phyloP scores from a whole-genome alignment of 2,797 vertebrate species.

The Protosalanx chinensis region DNA sequence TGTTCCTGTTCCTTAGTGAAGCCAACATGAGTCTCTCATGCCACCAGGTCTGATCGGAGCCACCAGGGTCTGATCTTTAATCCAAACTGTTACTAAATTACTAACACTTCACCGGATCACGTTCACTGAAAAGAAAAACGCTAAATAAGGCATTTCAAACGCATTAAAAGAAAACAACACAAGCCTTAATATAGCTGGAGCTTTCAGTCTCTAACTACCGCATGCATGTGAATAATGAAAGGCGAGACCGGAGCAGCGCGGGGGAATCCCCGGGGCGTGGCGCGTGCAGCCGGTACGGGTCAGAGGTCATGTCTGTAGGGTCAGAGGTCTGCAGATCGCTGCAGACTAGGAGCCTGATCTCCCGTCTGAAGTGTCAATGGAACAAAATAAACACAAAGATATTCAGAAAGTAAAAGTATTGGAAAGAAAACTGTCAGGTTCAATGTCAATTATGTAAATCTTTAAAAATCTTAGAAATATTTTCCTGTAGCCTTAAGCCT shows the following conservation, averaged over 20 bases:
- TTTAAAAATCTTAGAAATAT: background rate
- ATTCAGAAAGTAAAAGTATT: too few species aligned
- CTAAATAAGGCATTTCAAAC: background rate
- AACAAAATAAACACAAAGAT: too few species aligned
- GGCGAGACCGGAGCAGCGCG: constrained; percentile 40
- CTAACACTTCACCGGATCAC: background rate
- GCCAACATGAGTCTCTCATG: constrained; percentile 65
- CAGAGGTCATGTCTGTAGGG: too few species aligned
- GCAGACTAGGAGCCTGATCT: too few species aligned
- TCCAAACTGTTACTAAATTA: too few species aligned
- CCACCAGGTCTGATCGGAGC: constrained; percentile 35
- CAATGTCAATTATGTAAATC: background rate
- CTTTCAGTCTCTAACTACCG: constrained; percentile 26
- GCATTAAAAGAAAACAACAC: constrained; percentile 4
- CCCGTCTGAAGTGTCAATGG: too few species aligned
- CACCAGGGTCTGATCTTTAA: too few species aligned
- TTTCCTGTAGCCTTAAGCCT: background rate
- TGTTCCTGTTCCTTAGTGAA: constrained; percentile 60
- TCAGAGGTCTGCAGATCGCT: too few species aligned
- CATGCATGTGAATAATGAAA: constrained; percentile 55
- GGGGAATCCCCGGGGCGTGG: constrained; percentile 74
- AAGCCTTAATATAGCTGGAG: constrained; percentile 53
- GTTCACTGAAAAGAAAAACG: background rate
- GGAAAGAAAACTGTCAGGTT: too few species aligned
- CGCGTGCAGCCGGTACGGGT: constrained; percentile 12